Percentiles rank a stretch among this genome's conserved stretches.
These are phyloP conservation scores for Drosophila neoperkinsi DNA, from an alignment of 2,888 invertebrate species.

Conservation along the genomic window DNA sequence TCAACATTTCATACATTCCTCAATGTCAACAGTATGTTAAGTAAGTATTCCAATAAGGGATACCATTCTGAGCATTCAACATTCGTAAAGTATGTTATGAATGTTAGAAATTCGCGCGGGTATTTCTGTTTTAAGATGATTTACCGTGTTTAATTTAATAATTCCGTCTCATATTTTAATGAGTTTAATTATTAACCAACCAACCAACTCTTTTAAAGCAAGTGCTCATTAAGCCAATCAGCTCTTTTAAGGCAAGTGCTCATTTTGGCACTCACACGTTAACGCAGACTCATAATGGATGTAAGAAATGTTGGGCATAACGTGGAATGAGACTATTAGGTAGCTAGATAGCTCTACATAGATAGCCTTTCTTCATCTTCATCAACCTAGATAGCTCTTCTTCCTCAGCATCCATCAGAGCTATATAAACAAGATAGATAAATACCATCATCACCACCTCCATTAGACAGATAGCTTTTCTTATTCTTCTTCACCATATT, in stretches of 20 bases:
- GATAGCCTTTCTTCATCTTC: neutral
- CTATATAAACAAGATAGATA: neutral
- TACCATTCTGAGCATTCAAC: neutral
- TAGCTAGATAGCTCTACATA: neutral
- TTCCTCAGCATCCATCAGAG: neutral
- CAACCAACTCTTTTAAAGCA: neutral
- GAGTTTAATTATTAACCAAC: too few relatives aligned
- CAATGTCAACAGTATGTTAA: neutral
- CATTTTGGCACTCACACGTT: neutral
- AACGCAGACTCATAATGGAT: neutral
- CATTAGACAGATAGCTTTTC: too few relatives aligned
- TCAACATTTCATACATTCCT: neutral
- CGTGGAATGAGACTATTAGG: neutral
- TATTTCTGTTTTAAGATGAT: neutral
- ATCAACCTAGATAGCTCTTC: neutral
- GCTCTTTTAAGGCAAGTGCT: neutral
- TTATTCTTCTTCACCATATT: neutral
- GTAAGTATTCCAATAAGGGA: neutral
- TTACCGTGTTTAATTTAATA: neutral
- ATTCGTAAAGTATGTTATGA: neutral
- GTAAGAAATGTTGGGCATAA: neutral
- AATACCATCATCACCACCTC: neutral
- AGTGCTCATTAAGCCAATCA: neutral
- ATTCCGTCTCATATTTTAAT: neutral
- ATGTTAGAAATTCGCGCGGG: neutral